Conservation (phyloP, 2,888 invertebrate genomes). For the Theodoxus fluviatilis region DNA sequence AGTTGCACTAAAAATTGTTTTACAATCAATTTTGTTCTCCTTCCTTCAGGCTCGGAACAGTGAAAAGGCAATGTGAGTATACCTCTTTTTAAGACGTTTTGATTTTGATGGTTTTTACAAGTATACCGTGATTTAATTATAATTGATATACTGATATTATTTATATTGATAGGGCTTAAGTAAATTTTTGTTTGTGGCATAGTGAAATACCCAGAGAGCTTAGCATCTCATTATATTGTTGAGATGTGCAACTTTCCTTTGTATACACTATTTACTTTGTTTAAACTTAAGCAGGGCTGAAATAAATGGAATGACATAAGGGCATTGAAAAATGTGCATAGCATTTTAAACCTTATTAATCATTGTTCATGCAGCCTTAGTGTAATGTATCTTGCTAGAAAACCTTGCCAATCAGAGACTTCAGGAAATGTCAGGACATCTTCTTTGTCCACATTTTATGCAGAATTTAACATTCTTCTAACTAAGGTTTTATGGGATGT, state of each 20-base stretch:
- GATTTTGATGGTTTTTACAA: neutral
- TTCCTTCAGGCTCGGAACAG: slow-evolving; percentile 85
- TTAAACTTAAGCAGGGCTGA: too few species aligned
- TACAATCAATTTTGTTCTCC: slow-evolving; percentile 26
- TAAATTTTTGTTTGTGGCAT: neutral
- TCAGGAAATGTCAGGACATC: too few species aligned
- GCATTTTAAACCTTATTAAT: too few species aligned
- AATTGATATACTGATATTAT: neutral
- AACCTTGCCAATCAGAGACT: too few species aligned
- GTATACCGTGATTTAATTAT: neutral
- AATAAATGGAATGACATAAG: too few species aligned
- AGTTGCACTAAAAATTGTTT: neutral
- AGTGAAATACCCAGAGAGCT: neutral
- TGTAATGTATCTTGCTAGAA: too few species aligned
- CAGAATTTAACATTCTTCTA: too few species aligned
- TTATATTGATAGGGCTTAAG: neutral
- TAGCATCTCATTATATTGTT: neutral
- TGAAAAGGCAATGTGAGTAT: slow-evolving; percentile 93
- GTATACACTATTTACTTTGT: too few species aligned
- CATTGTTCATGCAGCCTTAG: too few species aligned
- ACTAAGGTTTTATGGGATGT: too few species aligned
- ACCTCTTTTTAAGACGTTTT: slow-evolving; percentile 6
- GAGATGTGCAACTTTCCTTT: neutral
- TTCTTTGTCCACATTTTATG: too few species aligned
- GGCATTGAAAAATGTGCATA: too few species aligned